Evolutionary conservation across 2,888 invertebrate genomes (phyloP).

Genomic region (Catocala sponsa): DNA sequence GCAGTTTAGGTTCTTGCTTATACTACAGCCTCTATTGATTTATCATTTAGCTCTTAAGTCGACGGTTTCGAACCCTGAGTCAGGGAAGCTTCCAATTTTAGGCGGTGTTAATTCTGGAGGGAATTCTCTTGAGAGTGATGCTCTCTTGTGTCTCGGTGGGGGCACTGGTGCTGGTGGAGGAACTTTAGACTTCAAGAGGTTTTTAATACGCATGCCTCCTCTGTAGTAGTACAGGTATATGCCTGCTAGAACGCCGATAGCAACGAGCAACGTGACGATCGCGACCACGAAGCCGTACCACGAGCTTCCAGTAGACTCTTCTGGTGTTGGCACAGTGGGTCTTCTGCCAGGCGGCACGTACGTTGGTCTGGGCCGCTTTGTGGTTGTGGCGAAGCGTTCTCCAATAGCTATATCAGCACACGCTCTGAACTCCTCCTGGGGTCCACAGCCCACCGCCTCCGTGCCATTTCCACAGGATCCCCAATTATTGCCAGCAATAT

Average conservation of each 20-base stretch:
- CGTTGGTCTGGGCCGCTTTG: constrained; percentile 79
- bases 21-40: constrained; percentile 42
- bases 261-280: constrained; percentile 90
- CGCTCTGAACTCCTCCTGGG: constrained; percentile 95
- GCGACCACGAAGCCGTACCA: constrained; percentile 89
- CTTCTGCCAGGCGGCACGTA: constrained; percentile 79
- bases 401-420: constrained; percentile 94
- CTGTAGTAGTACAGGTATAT: constrained; percentile 93
- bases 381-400: constrained; percentile 81
- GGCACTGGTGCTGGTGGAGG: constrained; percentile 75
- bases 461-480: constrained; percentile 92
- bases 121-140: constrained; percentile 75
- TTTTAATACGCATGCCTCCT: constrained; percentile 90
- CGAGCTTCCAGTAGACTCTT: constrained; percentile 80
- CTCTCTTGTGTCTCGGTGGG: constrained; percentile 79
- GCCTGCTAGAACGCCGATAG: constrained; percentile 89
- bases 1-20: constrained; percentile 46
- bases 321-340: constrained; percentile 76
- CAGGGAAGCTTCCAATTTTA: constrained; percentile 72
- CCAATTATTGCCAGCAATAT: constrained; percentile 96
- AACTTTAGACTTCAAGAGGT: constrained; percentile 85
- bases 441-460: constrained; percentile 95
- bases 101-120: constrained; percentile 74
- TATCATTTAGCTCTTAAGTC: constrained; percentile 75
- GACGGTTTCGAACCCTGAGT: constrained; percentile 84